phyloP scores from a whole-genome alignment of 2,797 vertebrate genomes.

The Galago senegalensis region DNA sequence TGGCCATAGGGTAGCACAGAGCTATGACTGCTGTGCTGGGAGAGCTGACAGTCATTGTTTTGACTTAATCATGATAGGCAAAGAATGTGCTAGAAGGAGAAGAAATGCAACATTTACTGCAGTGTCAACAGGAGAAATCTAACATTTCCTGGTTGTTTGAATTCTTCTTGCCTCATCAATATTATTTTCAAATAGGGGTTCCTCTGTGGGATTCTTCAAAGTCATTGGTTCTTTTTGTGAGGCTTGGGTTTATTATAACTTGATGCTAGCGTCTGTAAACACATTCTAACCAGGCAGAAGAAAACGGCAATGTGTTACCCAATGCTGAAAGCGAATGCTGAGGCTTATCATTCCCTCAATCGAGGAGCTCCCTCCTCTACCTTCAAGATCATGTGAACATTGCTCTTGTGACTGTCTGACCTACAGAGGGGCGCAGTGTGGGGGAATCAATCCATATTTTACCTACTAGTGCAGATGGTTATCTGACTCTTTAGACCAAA shows the following conservation, averaged over 20 bases:
- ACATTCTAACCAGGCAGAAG: slow-evolving; percentile 34
- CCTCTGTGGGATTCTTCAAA: slow-evolving; percentile 27
- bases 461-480: slow-evolving; percentile 17
- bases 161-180: slow-evolving; percentile 36
- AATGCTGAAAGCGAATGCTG: slow-evolving; percentile 32
- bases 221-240: not conserved
- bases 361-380: slow-evolving; percentile 12
- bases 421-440: not conserved
- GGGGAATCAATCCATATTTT: not conserved
- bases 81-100: slow-evolving; percentile 26
- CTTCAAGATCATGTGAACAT: slow-evolving; percentile 2
- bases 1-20: not conserved
- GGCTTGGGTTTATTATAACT: slow-evolving; percentile 42
- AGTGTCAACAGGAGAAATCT: slow-evolving; percentile 36
- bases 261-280: slow-evolving; percentile 17
- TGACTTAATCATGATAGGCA: not conserved
- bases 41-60: not conserved
- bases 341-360: not conserved
- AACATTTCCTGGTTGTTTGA: slow-evolving; percentile 23
- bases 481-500: slow-evolving; percentile 31
- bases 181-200: slow-evolving; percentile 41
- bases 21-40: not conserved
- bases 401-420: slow-evolving; percentile 41
- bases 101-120: slow-evolving; percentile 43
- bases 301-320: not conserved